Base-by-base conservation (phyloP, 2,888 invertebrate species). In the Tetheella fluctuosa region DNA sequence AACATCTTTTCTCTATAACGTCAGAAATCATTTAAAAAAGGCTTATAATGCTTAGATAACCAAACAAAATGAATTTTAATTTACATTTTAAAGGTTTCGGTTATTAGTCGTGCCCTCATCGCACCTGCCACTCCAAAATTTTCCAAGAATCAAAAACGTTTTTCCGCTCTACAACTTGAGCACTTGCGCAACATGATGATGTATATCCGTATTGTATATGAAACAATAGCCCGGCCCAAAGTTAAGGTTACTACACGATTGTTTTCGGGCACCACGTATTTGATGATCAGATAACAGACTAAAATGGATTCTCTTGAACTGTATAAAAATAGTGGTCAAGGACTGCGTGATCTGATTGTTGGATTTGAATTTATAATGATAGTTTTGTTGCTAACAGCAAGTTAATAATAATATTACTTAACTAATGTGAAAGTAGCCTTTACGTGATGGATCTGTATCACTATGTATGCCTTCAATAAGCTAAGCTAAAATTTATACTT, bases 171-270 rank as follows among this genome's bases (percentile, higher is more conserved):
- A 55, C 58, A 63, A 61, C 59, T 61, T 62, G 57, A 70, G 64
- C 67, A 63, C 65, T 67, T 73, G 71, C 74, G 72, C 77, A 79
- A 77, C 63, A 34, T 13, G 34, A 34, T 13, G 34, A 13, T 13
- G 13, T 13, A 34, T 13, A 34, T 34, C 20, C 48, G 70, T 70
- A 80, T 80, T 79, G 77, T 78, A 59, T 75, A 3, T 74, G 67
- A 76, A 77, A 82, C 81, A 82, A 82, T 81, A 68, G 77, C 52
- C 30, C 13, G 30, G 54, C 55, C 64, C 79, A 81, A 77, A 81
- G 80, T 81, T 77, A 80, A 81, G 80, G 81, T 76, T 77, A 74
- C 58, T 64, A 63, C 23, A 52, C 67, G 59, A 76, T 77, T 74
- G 73, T 76, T 71, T 74, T 73, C 68, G 71, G 48, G n/a, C 61